Evolutionary conservation across 2,113 vertebrate genomes (phyloP).

Genomic region (Vombatus ursinus): DNA sequence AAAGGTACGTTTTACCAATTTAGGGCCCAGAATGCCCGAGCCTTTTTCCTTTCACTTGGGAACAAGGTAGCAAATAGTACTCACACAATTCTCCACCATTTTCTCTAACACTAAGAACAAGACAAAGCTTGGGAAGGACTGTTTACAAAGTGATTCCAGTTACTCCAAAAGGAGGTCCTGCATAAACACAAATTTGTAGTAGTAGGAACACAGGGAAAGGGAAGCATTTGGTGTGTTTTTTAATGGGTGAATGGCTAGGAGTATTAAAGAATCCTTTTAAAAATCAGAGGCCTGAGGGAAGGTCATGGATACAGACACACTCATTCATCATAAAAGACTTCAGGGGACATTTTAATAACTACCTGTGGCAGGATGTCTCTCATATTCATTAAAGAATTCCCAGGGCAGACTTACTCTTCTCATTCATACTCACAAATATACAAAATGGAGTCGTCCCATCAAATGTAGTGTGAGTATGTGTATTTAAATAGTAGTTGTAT

Average conservation of each 20-base stretch:
- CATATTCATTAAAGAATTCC: slow-evolving; percentile 74
- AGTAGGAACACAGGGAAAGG: background rate
- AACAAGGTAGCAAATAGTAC: slow-evolving; percentile 4
- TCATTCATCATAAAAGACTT: slow-evolving; percentile 74
- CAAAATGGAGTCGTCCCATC: slow-evolving; percentile 60
- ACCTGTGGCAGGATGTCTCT: slow-evolving; percentile 73
- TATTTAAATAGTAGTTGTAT: slow-evolving; percentile 58
- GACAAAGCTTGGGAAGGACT: slow-evolving; percentile 52
- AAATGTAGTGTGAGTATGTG: slow-evolving; percentile 17
- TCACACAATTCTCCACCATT: slow-evolving; percentile 11
- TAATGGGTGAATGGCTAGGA: slow-evolving; percentile 62
- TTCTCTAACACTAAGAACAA: slow-evolving; percentile 39
- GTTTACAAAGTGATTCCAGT: slow-evolving; percentile 56
- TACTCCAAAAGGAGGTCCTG: slow-evolving; percentile 40
- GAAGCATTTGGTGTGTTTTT: slow-evolving; percentile 51
- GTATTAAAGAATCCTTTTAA: slow-evolving; percentile 59
- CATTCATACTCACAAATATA: slow-evolving; percentile 70
- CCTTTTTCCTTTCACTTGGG: slow-evolving; percentile 20
- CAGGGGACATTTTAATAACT: slow-evolving; percentile 78
- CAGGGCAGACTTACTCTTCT: slow-evolving; percentile 66
- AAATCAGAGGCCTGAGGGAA: slow-evolving; percentile 65
- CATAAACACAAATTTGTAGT: slow-evolving; percentile 62
- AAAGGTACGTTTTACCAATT: slow-evolving; percentile 26
- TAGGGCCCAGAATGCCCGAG: slow-evolving; percentile 13
- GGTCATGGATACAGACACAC: slow-evolving; percentile 68